Conservation (phyloP, 2,888 invertebrate genomes). For the Masnerella sp. region DNA sequence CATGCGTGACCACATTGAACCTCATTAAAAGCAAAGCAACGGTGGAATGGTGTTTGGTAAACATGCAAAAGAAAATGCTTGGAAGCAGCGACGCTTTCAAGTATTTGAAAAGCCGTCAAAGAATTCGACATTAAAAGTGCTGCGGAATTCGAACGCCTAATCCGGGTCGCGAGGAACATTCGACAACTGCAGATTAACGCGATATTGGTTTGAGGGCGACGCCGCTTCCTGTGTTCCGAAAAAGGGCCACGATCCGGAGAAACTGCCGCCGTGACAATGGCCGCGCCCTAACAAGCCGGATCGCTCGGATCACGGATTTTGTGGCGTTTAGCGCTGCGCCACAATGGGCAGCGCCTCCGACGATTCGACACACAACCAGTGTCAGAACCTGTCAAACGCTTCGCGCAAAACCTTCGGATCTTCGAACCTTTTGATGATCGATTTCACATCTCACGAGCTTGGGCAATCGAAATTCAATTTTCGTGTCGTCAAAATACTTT, state of each 20-base stretch:
- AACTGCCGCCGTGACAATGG: slow-evolving; percentile 67
- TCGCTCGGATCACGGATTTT: slow-evolving; percentile 68
- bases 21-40: slow-evolving; percentile 68
- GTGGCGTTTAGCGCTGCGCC: slow-evolving; percentile 73
- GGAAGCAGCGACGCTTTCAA: slow-evolving; percentile 33
- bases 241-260: slow-evolving; percentile 46
- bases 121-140: slow-evolving; percentile 44
- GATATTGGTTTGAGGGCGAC: slow-evolving; percentile 39
- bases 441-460: background rate
- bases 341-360: slow-evolving; percentile 68
- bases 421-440: background rate
- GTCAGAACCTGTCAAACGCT: slow-evolving; percentile 58
- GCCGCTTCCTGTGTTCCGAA: slow-evolving; percentile 57
- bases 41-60: slow-evolving; percentile 62
- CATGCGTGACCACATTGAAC: slow-evolving; percentile 9
- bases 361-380: slow-evolving; percentile 53
- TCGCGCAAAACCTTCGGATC: slow-evolving; percentile 53
- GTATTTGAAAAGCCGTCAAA: slow-evolving; percentile 28
- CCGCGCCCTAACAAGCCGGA: slow-evolving; percentile 72
- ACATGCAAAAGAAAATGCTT: slow-evolving; percentile 40
- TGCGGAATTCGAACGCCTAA: slow-evolving; percentile 67
- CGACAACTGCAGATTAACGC: slow-evolving; percentile 56
- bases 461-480: background rate
- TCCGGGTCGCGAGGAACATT: slow-evolving; percentile 65
- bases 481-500: too few relatives aligned